Conservation (phyloP, 2,113 vertebrate species). For the Forbesichthys papilliferus region DNA sequence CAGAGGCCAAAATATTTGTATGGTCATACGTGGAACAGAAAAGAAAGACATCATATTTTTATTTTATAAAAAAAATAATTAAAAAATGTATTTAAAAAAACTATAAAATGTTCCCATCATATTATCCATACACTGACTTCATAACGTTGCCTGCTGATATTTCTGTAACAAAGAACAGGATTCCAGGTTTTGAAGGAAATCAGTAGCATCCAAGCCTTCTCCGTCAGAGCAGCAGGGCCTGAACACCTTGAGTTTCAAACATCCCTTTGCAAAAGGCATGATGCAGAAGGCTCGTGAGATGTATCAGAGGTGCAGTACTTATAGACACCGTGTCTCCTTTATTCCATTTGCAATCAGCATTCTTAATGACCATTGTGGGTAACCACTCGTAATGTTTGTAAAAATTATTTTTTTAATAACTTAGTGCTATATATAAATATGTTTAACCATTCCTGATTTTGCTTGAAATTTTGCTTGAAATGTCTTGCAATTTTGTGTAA, state of each 20-base stretch:
- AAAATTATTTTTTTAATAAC: no score
- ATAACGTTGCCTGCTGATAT: constrained; percentile 85
- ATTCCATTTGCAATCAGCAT: no score
- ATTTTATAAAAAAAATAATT: constrained; percentile 50
- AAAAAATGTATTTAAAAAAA: not conserved
- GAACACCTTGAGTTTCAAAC: constrained; percentile 82
- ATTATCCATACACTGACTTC: constrained; percentile 64
- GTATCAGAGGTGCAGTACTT: no score
- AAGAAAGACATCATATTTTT: constrained; percentile 26
- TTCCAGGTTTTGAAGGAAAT: constrained; percentile 85
- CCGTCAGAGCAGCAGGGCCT: constrained; percentile 79
- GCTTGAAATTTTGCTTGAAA: no score
- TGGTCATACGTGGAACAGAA: constrained; percentile 55
- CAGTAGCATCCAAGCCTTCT: constrained; percentile 84
- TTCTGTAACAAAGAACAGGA: constrained; percentile 79
- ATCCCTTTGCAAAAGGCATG: constrained; percentile 83
- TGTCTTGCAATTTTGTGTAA: no score
- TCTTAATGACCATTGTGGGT: no score
- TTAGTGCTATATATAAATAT: no score
- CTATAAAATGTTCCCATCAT: constrained; percentile 66
- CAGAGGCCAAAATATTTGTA: no score
- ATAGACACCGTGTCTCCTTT: no score
- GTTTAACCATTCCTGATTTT: no score
- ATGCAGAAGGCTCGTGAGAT: constrained; percentile 80
- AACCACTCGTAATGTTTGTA: no score